Conservation (phyloP, 2,113 vertebrate genomes). For the Crotalus viridis region DNA sequence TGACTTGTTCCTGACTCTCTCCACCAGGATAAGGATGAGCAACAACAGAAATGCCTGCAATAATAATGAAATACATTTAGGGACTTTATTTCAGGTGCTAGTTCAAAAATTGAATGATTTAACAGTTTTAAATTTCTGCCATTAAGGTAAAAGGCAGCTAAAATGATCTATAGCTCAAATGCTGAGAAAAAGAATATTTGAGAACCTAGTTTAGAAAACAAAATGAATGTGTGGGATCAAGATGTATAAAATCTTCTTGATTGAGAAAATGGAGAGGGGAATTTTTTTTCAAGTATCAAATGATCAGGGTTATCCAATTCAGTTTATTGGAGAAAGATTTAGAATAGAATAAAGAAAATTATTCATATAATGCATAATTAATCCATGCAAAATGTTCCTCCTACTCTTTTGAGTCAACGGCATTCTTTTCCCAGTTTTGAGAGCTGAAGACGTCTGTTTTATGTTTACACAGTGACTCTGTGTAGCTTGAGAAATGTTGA, state of each 20-base stretch:
- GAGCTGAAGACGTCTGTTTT: not conserved
- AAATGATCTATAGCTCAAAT: not conserved
- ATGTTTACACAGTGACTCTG: not conserved
- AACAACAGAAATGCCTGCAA: slow-evolving; percentile 87
- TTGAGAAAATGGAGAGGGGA: not conserved
- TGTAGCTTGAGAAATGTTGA: not conserved
- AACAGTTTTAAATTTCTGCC: not conserved
- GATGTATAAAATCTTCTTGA: not conserved
- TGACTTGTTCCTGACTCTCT: slow-evolving; percentile 81
- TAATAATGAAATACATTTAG: slow-evolving; percentile 42
- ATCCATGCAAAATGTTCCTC: not conserved
- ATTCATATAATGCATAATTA: not conserved
- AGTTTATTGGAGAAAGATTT: not conserved
- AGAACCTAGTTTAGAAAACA: not conserved
- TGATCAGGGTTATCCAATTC: not conserved
- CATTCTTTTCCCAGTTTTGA: not conserved
- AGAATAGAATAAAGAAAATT: not conserved
- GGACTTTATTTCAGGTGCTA: not conserved
- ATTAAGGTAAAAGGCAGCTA: not conserved
- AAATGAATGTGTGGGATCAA: not conserved
- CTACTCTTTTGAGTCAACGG: not conserved
- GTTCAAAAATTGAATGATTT: not conserved
- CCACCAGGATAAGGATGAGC: slow-evolving; percentile 91
- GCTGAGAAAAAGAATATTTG: not conserved
- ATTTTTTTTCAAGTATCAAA: not conserved